phyloP scores from a whole-genome alignment of 1,140 invertebrate genomes.

The Aphidius ervi region DNA sequence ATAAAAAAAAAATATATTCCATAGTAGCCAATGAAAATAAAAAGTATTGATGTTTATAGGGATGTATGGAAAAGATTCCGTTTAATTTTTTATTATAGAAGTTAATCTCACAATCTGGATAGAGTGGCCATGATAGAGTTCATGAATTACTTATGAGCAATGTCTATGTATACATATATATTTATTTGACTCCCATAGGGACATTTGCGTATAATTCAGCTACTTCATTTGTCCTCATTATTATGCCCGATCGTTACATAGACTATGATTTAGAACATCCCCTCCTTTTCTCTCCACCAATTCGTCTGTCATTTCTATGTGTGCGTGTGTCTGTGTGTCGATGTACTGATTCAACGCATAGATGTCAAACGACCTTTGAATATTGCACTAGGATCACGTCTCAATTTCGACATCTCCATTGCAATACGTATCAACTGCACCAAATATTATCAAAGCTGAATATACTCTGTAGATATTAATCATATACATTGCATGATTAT shows the following conservation, averaged over 20 bases:
- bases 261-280: slow-evolving; percentile 34
- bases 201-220: slow-evolving; percentile 49
- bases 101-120: slow-evolving; percentile 51
- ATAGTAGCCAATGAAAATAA: too few species aligned
- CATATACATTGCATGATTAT: too few species aligned
- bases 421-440: too few species aligned
- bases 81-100: not conserved
- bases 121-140: slow-evolving; percentile 49
- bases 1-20: too few species aligned
- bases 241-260: slow-evolving; percentile 47
- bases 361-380: slow-evolving; percentile 10
- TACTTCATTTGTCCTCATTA: slow-evolving; percentile 52
- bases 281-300: not conserved
- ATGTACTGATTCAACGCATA: slow-evolving; percentile 6
- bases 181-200: slow-evolving; percentile 41
- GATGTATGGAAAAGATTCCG: too few species aligned
- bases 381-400: slow-evolving; percentile 10
- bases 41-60: too few species aligned
- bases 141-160: slow-evolving; percentile 50
- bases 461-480: too few species aligned
- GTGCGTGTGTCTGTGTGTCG: not conserved
- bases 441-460: too few species aligned
- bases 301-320: not conserved
- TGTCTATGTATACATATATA: not conserved
- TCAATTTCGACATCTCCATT: not conserved